Conservation (phyloP, 2,888 invertebrate genomes). For the Harpalus rubripes region DNA sequence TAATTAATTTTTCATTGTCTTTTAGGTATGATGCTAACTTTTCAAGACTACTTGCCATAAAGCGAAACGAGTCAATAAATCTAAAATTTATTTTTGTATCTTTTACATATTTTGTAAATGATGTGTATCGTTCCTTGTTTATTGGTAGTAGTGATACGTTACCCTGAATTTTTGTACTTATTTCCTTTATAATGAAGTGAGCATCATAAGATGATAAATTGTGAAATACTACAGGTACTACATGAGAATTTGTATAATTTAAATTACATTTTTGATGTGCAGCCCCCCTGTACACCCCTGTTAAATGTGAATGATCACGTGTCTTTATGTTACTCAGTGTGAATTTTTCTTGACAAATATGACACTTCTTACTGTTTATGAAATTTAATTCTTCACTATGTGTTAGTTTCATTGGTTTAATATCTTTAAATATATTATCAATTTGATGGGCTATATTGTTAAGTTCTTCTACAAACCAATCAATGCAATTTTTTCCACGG, state of each 20-base stretch:
- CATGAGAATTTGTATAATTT: constrained; percentile 68
- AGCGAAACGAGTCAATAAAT: constrained; percentile 71
- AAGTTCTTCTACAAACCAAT: constrained; percentile 68
- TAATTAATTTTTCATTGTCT: constrained; percentile 64
- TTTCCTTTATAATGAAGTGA: constrained; percentile 68
- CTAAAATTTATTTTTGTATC: too few species aligned
- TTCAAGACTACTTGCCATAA: constrained; percentile 70
- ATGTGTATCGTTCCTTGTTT: constrained; percentile 36
- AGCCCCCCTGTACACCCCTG: constrained; percentile 67
- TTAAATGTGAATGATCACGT: constrained; percentile 71
- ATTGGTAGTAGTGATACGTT: constrained; percentile 4
- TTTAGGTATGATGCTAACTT: constrained; percentile 70
- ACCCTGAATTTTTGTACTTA: neutral
- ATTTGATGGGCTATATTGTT: constrained; percentile 26
- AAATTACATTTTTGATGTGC: constrained; percentile 71
- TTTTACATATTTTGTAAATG: constrained; percentile 49
- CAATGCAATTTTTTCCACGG: constrained; percentile 69
- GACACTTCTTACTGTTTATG: constrained; percentile 18
- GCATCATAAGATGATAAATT: constrained; percentile 70
- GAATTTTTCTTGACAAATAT: constrained; percentile 42
- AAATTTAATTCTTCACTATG: constrained; percentile 11
- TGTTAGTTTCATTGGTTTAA: constrained; percentile 28
- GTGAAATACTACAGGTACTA: constrained; percentile 71
- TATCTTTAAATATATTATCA: constrained; percentile 1
- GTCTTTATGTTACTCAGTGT: constrained; percentile 64